Evolutionary conservation across 2,113 vertebrate species (phyloP), one percentile per base, ranked within the genome.

Genomic region (Callocephalon fimbriatum): DNA sequence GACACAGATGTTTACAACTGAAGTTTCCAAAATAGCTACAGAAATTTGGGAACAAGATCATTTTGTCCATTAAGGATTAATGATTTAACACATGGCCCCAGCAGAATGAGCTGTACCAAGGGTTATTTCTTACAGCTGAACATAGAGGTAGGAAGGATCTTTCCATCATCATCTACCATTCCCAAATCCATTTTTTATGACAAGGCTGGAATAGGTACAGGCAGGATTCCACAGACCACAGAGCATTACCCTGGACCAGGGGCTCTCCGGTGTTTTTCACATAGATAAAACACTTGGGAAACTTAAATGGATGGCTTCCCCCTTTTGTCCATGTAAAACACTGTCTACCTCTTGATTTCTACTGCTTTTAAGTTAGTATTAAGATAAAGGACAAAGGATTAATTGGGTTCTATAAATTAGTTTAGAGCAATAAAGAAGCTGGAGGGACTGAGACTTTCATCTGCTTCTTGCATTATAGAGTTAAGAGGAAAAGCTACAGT

Each of bases 111-210:
- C 35, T 50, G 35, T 50, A 77, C 14, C 29, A 38, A 15, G 15
- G 18, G 7, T 38, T 26, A 21, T 15, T 68, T 32, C 40, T 76
- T 12, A 10, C 16, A 72, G 53, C 8, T 61, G 23, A 35, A 54
- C 4, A 15, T 0, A 1, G 16, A 4, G 16, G 14, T 5, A 29
- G 32, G 11, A 53, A 48, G 48, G 26, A 31, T 3, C 21, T 53
- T 63, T 61, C 51, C 29, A 47, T 8, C 31, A n/a, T 70, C 27
- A 74, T 5, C 40, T 17, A 1, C n/a, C 31, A 15, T 32, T 37
- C 35, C 48, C 32, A 65, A 44, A 56, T 3, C 25, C 21, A 4
- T 70, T 56, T 81, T 18, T n/a, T 25, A 3, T 3, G 67, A 13
- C 38, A 38, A 38, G 38, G 38, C 38, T 38, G 38, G 38, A 38